Conservation (phyloP, 2,113 vertebrate species). For the Lethenteron reissneri region DNA sequence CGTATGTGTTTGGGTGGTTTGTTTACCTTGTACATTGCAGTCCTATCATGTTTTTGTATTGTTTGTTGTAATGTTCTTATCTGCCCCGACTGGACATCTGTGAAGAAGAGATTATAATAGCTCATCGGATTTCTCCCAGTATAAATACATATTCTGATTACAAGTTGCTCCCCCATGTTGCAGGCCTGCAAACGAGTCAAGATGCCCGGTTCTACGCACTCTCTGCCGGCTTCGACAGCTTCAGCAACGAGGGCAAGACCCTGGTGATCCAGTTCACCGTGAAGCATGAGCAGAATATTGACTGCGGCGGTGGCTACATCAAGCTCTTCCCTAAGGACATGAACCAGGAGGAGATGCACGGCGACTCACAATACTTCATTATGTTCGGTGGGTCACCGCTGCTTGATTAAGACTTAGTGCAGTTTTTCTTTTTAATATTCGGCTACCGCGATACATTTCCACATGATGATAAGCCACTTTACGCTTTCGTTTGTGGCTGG, state of each 20-base stretch:
- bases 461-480: no score
- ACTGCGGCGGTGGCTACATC: slow-evolving; percentile 38
- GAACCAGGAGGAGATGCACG: slow-evolving; percentile 34
- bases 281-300: slow-evolving; percentile 43
- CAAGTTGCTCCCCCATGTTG: neutral
- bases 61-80: neutral
- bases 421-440: no score
- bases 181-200: slow-evolving; percentile 38
- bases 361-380: slow-evolving; percentile 38
- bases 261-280: slow-evolving; percentile 38
- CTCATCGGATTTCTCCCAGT: slow-evolving; percentile 8
- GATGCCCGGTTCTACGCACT: slow-evolving; percentile 36
- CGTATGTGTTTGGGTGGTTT: no score
- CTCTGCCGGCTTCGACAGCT: slow-evolving; percentile 32
- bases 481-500: no score
- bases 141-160: slow-evolving; percentile 7
- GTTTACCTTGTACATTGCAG: no score
- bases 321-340: slow-evolving; percentile 39
- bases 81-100: neutral
- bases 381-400: slow-evolving; percentile 31
- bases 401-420: no score
- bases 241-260: slow-evolving; percentile 33
- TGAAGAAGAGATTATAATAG: slow-evolving; percentile 5
- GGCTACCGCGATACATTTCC: no score
- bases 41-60: no score